Evolutionary conservation across 2,113 vertebrate species (phyloP).

Genomic region (Hassar affinis): DNA sequence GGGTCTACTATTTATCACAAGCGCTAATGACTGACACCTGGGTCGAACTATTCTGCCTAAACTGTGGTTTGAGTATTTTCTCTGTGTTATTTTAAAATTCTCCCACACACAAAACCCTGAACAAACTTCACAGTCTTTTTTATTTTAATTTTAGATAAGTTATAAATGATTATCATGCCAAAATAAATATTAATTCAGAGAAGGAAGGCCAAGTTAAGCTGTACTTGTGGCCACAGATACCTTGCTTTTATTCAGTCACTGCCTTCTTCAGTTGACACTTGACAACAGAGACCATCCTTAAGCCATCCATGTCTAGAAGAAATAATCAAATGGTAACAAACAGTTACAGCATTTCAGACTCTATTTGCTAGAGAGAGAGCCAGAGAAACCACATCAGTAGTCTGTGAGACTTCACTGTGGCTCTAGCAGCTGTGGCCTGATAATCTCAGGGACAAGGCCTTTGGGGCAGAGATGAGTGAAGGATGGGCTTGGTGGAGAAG

Average conservation of each 20-base stretch:
- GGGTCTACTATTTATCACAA: not conserved
- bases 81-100: conserved; percentile 1
- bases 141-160: conserved; percentile 20
- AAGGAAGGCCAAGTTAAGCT: conserved; percentile 11
- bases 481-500: conserved; percentile 14
- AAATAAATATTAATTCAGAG: conserved; percentile 36
- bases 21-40: conserved; percentile 20
- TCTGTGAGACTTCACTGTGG: not conserved
- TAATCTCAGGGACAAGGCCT: conserved; percentile 18
- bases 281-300: not conserved
- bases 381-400: not conserved
- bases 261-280: not conserved
- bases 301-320: conserved; percentile 13
- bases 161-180: conserved; percentile 20
- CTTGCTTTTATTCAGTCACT: not conserved
- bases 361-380: not conserved
- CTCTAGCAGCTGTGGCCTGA: conserved; percentile 10
- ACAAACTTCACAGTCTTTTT: not conserved
- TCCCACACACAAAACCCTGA: not conserved
- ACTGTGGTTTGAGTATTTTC: not conserved
- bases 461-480: conserved; percentile 11
- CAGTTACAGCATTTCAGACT: conserved; percentile 12
- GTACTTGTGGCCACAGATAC: not conserved
- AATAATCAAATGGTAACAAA: conserved; percentile 24
- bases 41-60: not conserved